Conservation (phyloP, 1,140 invertebrate genomes). For the Leptinotarsa undecemlineata region DNA sequence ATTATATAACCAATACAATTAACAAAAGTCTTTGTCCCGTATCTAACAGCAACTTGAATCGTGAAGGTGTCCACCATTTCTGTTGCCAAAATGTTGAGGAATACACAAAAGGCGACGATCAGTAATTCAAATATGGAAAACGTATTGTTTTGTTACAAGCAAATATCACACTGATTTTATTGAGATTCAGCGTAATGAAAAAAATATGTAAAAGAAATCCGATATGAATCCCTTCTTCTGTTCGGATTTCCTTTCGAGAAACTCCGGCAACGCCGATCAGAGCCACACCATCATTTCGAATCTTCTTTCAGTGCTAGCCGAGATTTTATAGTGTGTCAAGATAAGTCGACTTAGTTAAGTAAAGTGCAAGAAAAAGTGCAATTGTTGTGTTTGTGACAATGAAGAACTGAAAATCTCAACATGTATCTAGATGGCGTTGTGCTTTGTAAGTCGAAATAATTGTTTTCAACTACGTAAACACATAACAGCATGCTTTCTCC, state of each 20-base stretch:
- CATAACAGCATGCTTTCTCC: neutral
- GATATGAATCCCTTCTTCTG: neutral
- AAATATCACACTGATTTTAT: too few relatives aligned
- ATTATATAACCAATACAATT: too few relatives aligned
- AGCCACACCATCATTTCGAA: constrained; percentile 18
- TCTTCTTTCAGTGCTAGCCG: constrained; percentile 26
- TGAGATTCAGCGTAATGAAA: too few relatives aligned
- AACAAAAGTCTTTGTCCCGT: too few relatives aligned
- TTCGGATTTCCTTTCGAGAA: neutral
- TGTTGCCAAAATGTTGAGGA: too few relatives aligned
- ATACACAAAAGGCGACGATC: too few relatives aligned
- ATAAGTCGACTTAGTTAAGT: neutral
- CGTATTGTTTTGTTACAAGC: too few relatives aligned
- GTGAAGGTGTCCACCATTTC: too few relatives aligned
- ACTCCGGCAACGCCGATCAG: constrained; percentile 8
- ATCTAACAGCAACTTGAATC: too few relatives aligned
- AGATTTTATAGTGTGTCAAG: constrained; percentile 19
- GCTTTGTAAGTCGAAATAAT: neutral
- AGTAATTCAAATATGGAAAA: too few relatives aligned
- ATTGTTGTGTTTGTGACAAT: neutral
- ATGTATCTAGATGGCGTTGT: neutral
- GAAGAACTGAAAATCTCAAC: neutral
- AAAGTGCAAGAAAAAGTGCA: neutral
- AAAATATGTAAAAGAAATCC: too few relatives aligned
- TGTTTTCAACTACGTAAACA: neutral